Evolutionary conservation across 1,140 invertebrate genomes (phyloP), one percentile per base, ranked within the genome.

Genomic region (Sinonovacula constricta): DNA sequence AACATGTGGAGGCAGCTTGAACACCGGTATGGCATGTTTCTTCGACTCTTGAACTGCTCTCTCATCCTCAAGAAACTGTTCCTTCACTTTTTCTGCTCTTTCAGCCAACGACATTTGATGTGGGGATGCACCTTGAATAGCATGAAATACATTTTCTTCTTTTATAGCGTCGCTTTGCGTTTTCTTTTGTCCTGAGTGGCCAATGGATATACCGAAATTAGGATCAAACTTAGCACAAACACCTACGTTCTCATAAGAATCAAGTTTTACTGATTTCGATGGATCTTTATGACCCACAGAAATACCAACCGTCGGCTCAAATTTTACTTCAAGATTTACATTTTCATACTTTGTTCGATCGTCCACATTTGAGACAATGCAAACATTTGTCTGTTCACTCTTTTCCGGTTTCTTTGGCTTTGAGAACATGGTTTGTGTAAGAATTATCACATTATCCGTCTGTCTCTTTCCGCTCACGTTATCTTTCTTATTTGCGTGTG

Each of bases 371-470:
- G n/a, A n/a, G n/a, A n/a, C n/a, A n/a, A n/a, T 49, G 28, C 51
- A 36, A 56, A 49, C 24, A 26, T 15, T 53, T 69, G 51, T 3
- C 18, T 1, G 3, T 33, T 3, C 33, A 10, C 49, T 24, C 18
- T 54, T 18, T 18, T 54, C 54, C 3, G 31, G 14, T 3, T 53
- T 22, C 34, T 63, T 63, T 18, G 59, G 39, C 22, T 74, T 31
- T 26, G 36, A 51, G 26, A 76, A 76, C 72, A 76, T 76, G 1
- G 72, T 76, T 67, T 76, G 72, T 7, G 72, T 76, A 24, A 76
- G 62, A 59, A 76, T 66, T 36, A 76, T 26, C 28, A 76, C 63
- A 31, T 45, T 76, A 26, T 76, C 72, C n/a, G 59, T 18, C 39
- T 45, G 18, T 45, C 39, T 45, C 39, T 18, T 10, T 7, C 7